Evolutionary conservation across 2,888 invertebrate species (phyloP).

Genomic region (Pseudoips prasinana): DNA sequence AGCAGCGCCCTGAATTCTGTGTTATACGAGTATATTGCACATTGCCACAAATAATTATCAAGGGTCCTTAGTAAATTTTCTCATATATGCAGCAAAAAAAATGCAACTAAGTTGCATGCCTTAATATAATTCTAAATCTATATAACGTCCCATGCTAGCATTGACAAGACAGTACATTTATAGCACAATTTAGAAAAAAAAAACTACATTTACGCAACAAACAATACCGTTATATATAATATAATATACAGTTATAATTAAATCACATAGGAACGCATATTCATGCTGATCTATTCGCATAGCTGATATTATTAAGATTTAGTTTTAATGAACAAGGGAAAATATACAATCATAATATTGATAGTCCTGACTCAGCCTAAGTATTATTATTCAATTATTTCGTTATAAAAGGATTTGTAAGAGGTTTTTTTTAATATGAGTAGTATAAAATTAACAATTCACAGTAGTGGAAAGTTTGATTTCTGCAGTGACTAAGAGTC

Average conservation of each 20-base stretch:
- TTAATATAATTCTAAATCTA: slow-evolving; percentile 28
- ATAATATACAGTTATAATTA: slow-evolving; percentile 45
- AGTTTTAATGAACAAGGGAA: slow-evolving; percentile 50
- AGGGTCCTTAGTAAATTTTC: slow-evolving; percentile 15
- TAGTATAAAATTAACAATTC: slow-evolving; percentile 39
- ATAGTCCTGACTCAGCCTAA: slow-evolving; percentile 63
- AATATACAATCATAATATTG: slow-evolving; percentile 38
- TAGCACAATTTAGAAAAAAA: slow-evolving; percentile 59
- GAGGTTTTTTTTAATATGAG: slow-evolving; percentile 31
- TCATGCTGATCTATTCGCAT: slow-evolving; percentile 57
- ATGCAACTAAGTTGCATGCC: slow-evolving; percentile 23
- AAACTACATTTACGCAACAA: slow-evolving; percentile 67
- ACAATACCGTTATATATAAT: slow-evolving; percentile 50
- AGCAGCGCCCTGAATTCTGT: no score
- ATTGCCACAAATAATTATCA: no score
- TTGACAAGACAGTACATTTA: slow-evolving; percentile 46
- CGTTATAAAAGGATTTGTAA: slow-evolving; percentile 41
- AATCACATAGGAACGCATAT: slow-evolving; percentile 48
- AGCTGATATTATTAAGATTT: slow-evolving; percentile 68
- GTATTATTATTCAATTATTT: slow-evolving; percentile 59
- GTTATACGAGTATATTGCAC: no score
- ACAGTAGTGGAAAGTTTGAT: slow-evolving; percentile 25
- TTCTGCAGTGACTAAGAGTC: slow-evolving; percentile 10
- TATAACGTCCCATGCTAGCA: slow-evolving; percentile 31
- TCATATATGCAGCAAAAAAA: slow-evolving; percentile 12